Percentiles rank a stretch among this genome's conserved stretches.
phyloP scores from a whole-genome alignment of 2,797 vertebrate species.

The Danio choprae region DNA sequence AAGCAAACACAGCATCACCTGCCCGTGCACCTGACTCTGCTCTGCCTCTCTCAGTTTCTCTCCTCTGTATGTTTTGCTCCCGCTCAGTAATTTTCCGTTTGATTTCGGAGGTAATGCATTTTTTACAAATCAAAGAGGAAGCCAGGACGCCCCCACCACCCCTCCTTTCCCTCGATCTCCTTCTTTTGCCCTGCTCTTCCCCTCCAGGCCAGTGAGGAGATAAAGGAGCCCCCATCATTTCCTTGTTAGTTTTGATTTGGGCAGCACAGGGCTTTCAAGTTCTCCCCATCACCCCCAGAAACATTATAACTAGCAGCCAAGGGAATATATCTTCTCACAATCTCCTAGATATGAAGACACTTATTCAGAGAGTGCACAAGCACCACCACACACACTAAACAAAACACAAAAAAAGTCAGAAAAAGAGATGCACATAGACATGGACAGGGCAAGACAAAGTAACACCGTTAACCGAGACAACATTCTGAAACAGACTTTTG shows the following conservation, averaged over 20 bases:
- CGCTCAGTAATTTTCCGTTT: constrained; percentile 89
- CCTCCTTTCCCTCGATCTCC: constrained; percentile 65
- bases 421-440: constrained; percentile 59
- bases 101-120: constrained; percentile 93
- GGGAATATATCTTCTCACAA: constrained; percentile 83
- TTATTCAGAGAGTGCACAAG: constrained; percentile 69
- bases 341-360: constrained; percentile 74
- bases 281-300: constrained; percentile 95
- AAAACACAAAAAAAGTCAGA: constrained; percentile 17
- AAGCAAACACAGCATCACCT: constrained; percentile 67
- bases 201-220: constrained; percentile 86
- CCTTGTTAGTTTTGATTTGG: constrained; percentile 97
- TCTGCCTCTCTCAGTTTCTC: constrained; percentile 56
- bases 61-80: constrained; percentile 76
- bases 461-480: constrained; percentile 43
- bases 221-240: constrained; percentile 91
- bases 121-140: constrained; percentile 94
- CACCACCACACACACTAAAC: constrained; percentile 42
- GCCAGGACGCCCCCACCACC: constrained; percentile 72
- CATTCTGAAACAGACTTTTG: background rate
- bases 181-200: constrained; percentile 70
- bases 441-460: constrained; percentile 52
- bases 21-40: constrained; percentile 25
- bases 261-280: constrained; percentile 94
- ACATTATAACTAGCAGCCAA: constrained; percentile 98